These are phyloP conservation scores for Drosophila triauraria DNA, from an alignment of 1,140 invertebrate species.

Conservation along the genomic window DNA sequence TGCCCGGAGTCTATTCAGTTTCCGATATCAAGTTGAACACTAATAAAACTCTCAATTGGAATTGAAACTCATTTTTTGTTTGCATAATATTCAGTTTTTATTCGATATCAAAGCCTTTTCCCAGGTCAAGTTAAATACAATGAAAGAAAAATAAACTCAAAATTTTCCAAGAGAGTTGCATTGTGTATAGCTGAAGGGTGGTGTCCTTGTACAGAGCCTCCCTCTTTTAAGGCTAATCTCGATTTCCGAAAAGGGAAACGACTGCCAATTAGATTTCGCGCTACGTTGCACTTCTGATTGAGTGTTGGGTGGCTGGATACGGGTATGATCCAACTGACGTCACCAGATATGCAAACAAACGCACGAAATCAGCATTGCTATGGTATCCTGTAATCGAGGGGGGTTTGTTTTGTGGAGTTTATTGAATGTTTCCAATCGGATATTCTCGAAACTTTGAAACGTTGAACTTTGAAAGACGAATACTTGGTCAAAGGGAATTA, in stretches of 20 bases:
- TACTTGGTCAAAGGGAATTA: not conserved
- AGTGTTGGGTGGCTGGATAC: slow-evolving; percentile 17
- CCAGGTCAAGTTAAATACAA: not conserved
- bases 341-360: slow-evolving; percentile 49
- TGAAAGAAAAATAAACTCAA: slow-evolving; percentile 35
- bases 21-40: not conserved
- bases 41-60: no score
- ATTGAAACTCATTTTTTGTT: not conserved
- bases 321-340: slow-evolving; percentile 43
- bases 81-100: no score
- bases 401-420: not conserved
- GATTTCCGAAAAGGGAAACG: slow-evolving; percentile 10
- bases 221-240: slow-evolving; percentile 14
- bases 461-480: no score
- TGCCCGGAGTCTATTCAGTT: not conserved
- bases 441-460: not conserved
- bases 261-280: slow-evolving; percentile 71
- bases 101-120: no score
- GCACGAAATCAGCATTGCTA: slow-evolving; percentile 26
- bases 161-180: slow-evolving; percentile 12
- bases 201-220: not conserved
- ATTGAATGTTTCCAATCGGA: not conserved
- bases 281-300: slow-evolving; percentile 65
- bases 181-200: not conserved
- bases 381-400: slow-evolving; percentile 21